Percentiles rank a stretch among this genome's conserved stretches.
phyloP scores from a whole-genome alignment of 1,140 invertebrate species.

The Amphibalanus amphitrite region DNA sequence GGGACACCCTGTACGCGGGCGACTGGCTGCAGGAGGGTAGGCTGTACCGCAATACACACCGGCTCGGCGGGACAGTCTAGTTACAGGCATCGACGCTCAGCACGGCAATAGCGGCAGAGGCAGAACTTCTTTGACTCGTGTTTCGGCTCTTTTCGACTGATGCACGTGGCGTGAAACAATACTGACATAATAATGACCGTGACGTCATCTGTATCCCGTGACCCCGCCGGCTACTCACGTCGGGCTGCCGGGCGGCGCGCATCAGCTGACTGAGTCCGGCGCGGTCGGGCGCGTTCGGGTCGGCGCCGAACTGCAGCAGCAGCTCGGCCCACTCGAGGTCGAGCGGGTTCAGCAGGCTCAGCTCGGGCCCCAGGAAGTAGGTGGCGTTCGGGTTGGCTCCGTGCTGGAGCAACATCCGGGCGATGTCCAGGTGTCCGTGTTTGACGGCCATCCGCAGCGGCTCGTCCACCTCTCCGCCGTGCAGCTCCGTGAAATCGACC shows the following conservation, averaged over 20 bases:
- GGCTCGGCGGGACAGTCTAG: too few relatives aligned
- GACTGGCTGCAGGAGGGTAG: too few relatives aligned
- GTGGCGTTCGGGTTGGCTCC: constrained; percentile 40
- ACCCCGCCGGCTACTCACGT: constrained; percentile 38
- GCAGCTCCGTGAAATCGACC: constrained; percentile 47
- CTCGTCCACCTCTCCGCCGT: constrained; percentile 37
- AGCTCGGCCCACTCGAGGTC: constrained; percentile 65
- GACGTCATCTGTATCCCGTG: too few relatives aligned
- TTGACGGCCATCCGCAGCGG: constrained; percentile 62
- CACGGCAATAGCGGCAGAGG: too few relatives aligned
- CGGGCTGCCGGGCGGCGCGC: constrained; percentile 59
- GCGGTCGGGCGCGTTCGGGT: constrained; percentile 65
- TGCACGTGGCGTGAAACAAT: too few relatives aligned
- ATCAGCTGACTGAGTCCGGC: constrained; percentile 70
- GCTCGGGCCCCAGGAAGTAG: constrained; percentile 78
- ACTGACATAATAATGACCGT: too few relatives aligned
- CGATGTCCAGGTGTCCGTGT: constrained; percentile 63
- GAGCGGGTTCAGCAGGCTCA: constrained; percentile 57
- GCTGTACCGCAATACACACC: too few relatives aligned
- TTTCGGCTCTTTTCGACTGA: too few relatives aligned
- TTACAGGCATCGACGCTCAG: too few relatives aligned
- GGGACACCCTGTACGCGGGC: too few relatives aligned
- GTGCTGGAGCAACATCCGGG: constrained; percentile 44
- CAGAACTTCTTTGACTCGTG: too few relatives aligned
- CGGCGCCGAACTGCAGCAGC: constrained; percentile 61